Conservation (phyloP, 2,113 vertebrate species). For the Poeciliopsis retropinna region DNA sequence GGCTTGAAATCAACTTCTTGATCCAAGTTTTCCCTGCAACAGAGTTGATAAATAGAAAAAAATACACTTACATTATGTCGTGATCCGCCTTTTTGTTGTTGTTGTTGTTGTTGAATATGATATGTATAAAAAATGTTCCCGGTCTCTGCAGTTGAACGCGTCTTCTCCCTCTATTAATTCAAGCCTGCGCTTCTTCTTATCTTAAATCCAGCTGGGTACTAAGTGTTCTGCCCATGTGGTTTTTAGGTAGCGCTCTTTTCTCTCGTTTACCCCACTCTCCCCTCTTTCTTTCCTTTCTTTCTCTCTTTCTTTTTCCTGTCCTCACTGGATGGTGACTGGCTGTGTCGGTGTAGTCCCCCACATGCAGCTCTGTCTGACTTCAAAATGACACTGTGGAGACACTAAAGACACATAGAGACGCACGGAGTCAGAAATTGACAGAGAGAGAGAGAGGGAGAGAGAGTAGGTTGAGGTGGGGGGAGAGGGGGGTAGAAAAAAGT, state of each 20-base stretch:
- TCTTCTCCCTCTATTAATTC: constrained; percentile 33
- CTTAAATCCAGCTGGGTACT: constrained; percentile 72
- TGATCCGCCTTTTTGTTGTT: not conserved
- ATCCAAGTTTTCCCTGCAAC: not conserved
- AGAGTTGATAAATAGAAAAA: not conserved
- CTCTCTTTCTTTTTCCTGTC: not conserved
- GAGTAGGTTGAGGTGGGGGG: not conserved
- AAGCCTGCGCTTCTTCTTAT: constrained; percentile 44
- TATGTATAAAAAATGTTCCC: not conserved
- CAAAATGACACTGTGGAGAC: constrained; percentile 52
- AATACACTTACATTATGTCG: constrained; percentile 52
- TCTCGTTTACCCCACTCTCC: not conserved
- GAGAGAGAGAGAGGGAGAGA: not conserved
- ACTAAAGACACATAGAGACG: constrained; percentile 10
- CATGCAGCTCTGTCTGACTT: constrained; percentile 54
- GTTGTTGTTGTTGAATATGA: too few species aligned
- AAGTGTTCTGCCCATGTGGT: constrained; percentile 75
- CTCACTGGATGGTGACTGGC: constrained; percentile 5
- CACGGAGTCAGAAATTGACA: constrained; percentile 7
- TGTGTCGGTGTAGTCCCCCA: constrained; percentile 46
- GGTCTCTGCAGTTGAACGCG: constrained; percentile 7
- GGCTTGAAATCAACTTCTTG: not conserved
- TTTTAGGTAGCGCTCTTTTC: constrained; percentile 30
- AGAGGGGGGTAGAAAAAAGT: not conserved
- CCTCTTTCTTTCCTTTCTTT: too few species aligned